These are phyloP conservation scores for Philopotamus ludificatus DNA, from an alignment of 1,140 invertebrate species.

Conservation along the genomic window DNA sequence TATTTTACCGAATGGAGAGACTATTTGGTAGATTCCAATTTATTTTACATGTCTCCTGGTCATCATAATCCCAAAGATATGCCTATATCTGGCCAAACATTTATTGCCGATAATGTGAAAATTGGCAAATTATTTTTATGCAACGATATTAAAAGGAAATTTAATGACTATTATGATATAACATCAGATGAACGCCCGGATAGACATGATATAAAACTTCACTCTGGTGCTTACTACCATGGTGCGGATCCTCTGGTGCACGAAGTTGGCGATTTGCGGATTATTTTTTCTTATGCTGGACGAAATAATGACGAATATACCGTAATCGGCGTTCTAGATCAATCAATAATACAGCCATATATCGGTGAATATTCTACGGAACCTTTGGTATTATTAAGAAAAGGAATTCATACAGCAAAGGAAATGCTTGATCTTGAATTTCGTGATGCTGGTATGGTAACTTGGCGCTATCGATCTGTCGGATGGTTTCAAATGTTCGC, in stretches of 20 bases:
- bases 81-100: slow-evolving; percentile 62
- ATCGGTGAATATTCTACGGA: slow-evolving; percentile 56
- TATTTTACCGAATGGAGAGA: slow-evolving; percentile 82
- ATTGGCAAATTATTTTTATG: slow-evolving; percentile 58
- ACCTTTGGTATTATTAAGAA: slow-evolving; percentile 50
- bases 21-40: slow-evolving; percentile 73
- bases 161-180: slow-evolving; percentile 73
- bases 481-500: slow-evolving; percentile 55
- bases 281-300: slow-evolving; percentile 83
- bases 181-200: slow-evolving; percentile 83
- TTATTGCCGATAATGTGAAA: slow-evolving; percentile 59
- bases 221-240: slow-evolving; percentile 83
- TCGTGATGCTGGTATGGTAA: slow-evolving; percentile 48
- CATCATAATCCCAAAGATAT: slow-evolving; percentile 77
- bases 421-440: slow-evolving; percentile 50
- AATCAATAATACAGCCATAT: slow-evolving; percentile 68
- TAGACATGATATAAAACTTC: slow-evolving; percentile 76
- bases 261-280: slow-evolving; percentile 77
- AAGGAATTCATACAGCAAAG: slow-evolving; percentile 50
- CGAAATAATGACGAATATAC: slow-evolving; percentile 73
- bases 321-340: slow-evolving; percentile 69
- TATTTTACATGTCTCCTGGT: slow-evolving; percentile 70
- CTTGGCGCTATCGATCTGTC: slow-evolving; percentile 52
- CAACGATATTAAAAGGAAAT: slow-evolving; percentile 70
- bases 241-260: slow-evolving; percentile 80